Conservation (phyloP, 2,888 invertebrate genomes). For the Aporophyla nigra region DNA sequence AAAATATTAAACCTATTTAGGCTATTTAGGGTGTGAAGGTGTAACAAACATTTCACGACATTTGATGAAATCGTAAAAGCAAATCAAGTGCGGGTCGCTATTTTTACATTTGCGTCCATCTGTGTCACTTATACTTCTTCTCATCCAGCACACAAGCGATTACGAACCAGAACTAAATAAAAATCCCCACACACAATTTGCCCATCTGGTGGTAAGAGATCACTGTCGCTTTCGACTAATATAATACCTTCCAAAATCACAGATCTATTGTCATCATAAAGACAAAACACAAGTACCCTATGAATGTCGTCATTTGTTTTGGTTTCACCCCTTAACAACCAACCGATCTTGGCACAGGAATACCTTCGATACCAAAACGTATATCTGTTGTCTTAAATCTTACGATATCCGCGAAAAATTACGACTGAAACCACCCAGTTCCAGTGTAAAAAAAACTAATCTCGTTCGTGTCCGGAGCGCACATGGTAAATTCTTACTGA, state of each 20-base stretch:
- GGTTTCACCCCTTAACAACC: neutral
- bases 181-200: neutral
- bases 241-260: neutral
- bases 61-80: no score
- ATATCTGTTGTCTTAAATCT: neutral
- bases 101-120: no score
- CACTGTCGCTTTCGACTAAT: neutral
- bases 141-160: neutral
- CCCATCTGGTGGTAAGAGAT: neutral
- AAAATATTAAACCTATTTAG: no score
- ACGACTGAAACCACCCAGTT: neutral
- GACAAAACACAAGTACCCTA: neutral
- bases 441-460: neutral
- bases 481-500: conserved; percentile 34
- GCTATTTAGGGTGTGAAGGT: no score
- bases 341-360: neutral
- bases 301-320: neutral
- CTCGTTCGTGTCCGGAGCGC: neutral
- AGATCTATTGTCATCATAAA: neutral
- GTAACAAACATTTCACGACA: no score
- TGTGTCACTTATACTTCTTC: no score
- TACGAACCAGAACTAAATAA: neutral
- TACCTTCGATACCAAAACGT: neutral
- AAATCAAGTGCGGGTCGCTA: no score
- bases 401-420: neutral